A percentile compares a stretch with the other conserved stretches of the same genome.
Evolutionary conservation across 2,113 vertebrate genomes (phyloP).

Genomic region (Sinocyclocheilus grahami): DNA sequence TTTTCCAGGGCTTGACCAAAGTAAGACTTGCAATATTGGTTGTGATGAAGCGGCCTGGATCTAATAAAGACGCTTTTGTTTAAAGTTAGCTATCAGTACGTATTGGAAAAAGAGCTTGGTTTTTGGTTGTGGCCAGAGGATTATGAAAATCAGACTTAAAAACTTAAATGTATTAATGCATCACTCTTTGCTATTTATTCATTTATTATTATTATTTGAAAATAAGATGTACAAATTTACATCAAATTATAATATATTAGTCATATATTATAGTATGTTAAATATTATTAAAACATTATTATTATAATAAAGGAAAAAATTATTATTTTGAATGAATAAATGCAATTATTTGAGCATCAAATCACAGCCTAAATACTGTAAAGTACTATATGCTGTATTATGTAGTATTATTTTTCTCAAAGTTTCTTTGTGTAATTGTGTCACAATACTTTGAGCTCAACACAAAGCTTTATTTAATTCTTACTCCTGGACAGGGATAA

Average conservation of each 20-base stretch:
- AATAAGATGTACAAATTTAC: background rate
- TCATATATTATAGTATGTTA: background rate
- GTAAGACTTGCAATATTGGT: constrained; percentile 5
- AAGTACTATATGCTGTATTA: background rate
- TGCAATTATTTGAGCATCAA: background rate
- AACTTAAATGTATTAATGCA: background rate
- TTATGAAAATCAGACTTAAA: constrained; percentile 16
- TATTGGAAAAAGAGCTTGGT: constrained; percentile 11
- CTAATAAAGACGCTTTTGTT: constrained; percentile 28
- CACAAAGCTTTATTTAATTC: background rate
- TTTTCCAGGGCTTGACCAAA: background rate
- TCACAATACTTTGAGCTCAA: background rate
- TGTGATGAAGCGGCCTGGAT: background rate
- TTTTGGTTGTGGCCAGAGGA: background rate
- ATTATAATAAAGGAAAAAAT: background rate
- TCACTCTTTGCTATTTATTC: background rate
- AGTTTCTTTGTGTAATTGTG: background rate
- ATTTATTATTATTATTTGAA: background rate
- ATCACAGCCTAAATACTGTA: background rate
- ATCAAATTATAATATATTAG: background rate
- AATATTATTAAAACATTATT: background rate
- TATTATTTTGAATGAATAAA: background rate
- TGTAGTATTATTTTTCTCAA: background rate
- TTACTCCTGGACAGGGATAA: constrained; percentile 79
- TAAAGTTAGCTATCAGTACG: background rate